Percentiles rank a stretch among this genome's conserved stretches.
Evolutionary conservation across 2,113 vertebrate genomes (phyloP).

Genomic region (Lepus americanus): DNA sequence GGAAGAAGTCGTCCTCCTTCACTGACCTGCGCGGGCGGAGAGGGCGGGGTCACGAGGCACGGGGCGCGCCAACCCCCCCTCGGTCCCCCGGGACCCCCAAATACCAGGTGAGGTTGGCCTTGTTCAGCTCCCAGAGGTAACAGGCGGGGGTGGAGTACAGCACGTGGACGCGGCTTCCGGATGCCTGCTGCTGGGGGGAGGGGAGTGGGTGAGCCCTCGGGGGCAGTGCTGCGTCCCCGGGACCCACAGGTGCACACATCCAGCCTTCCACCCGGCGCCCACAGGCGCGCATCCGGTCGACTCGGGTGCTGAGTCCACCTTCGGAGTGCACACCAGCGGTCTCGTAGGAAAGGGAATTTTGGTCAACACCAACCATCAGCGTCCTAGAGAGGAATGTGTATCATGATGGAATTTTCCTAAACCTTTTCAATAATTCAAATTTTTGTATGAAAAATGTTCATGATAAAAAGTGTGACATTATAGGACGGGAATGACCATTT

Average conservation of each 20-base stretch:
- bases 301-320: neutral
- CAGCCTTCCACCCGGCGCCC: neutral
- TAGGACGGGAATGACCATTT: no score
- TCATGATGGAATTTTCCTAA: no score
- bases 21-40: constrained; percentile 87
- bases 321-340: neutral
- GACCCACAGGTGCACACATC: neutral
- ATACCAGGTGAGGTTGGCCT: constrained; percentile 93
- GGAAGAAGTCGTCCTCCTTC: constrained; percentile 96
- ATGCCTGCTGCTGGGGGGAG: constrained; percentile 84
- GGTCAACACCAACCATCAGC: neutral
- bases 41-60: neutral
- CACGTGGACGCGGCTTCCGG: constrained; percentile 89
- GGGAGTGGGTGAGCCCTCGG: constrained; percentile 24
- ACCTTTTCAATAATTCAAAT: no score
- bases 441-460: no score
- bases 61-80: neutral
- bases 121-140: constrained; percentile 94
- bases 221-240: neutral
- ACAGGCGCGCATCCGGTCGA: neutral
- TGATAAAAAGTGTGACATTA: no score
- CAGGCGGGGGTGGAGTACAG: constrained; percentile 96
- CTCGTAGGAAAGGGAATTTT: neutral
- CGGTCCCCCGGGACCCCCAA: neutral
- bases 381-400: neutral